Base-by-base conservation (phyloP, 2,797 vertebrate genomes). In the Sparus aurata region DNA sequence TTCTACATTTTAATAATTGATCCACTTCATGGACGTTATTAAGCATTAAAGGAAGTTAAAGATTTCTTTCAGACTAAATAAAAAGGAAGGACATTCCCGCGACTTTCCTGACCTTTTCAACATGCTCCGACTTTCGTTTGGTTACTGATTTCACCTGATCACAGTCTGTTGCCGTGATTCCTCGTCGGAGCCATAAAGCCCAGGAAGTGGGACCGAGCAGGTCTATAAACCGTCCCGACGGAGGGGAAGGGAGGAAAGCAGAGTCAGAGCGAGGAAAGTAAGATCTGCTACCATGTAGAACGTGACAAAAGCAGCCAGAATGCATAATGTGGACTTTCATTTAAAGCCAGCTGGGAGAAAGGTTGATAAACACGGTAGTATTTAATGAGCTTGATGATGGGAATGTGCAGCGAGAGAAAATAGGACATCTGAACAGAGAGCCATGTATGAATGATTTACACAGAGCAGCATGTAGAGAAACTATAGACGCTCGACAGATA, bases 341-440 rank as follows among this genome's bases (percentile, higher is more conserved):
- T 75, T 45, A 86, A 75, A 63, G 65, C 50, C 74, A 67, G 25
- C 23, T 53, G 63, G 75, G 70, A 58, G 61, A 72, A 68, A 23
- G 27, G 63, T 59, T 23, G 66, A 70, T 63, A 66, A 79, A 75
- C 80, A 67, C 69, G 71, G 72, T 69, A 20, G 64, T 43, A 49
- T 69, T 73, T 75, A 83, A 87, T 69, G 72, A 84, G 71, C 73
- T 46, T 45, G 5, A 65, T 69, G 63, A 76, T 57, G 55, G 50
- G 69, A 57, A 49, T 47, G 65, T 69, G 60, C 47, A 38, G 18
- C 71, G 22, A 79, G 76, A 80, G 65, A 70, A 64, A 88, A 80
- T 41, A 67, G 82, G 57, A 71, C 64, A 74, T 82, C 53, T 30
- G 75, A 50, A 59, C 27, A 4, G 30, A 27, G 23, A 53, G 18